Evolutionary conservation across 2,797 vertebrate genomes (phyloP), one percentile per base, ranked within the genome.

Genomic region (Meda fulgida): DNA sequence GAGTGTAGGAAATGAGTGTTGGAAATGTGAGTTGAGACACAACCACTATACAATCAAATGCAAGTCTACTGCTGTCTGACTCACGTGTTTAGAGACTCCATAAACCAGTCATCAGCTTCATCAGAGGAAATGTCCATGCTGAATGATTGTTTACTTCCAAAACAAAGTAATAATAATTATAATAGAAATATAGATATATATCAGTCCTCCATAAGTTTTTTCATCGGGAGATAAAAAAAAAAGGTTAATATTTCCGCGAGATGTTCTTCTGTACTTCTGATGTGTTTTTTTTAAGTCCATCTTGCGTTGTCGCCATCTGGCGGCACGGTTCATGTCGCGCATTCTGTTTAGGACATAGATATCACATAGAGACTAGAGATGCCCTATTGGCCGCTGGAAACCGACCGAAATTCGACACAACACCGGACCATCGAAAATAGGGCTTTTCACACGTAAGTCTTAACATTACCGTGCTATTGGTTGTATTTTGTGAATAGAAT

Each of bases 101-200:
- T 93, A 34, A 95, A 94, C 95, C 95, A 96, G 29, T 95, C 93
- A 0, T 96, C 95, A n/a, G 87, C 10, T 70, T 94, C 94, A 6
- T 93, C 92, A 36, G 66, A 82, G 4, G 91, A 87, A 0, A 38
- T 1, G 0, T 88, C 90, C 87, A 88, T 87, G 5, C 36, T 84
- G 1, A 66, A 21, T 7, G 16, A 51, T 43, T 4, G 7, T 63
- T 21, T 0, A 31, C 53, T 63, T 65, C 7, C 13, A 7, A 19
- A 65, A 31, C 3, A 31, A 65, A 18, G 16, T 18, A 18, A 4
- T 31, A 19, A 65, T 18, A 65, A 18, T 31, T 7, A 18, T 31
- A 16, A 14, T 5, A 14, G 5, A 6, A 7, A 7, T 5, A 7
- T 1, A 16, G 11, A 2, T 2, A 7, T 9, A 3, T 13, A 26